Evolutionary conservation across 1,140 invertebrate genomes (phyloP), one percentile per base, ranked within the genome.

Genomic region (Scylla paramamosain): DNA sequence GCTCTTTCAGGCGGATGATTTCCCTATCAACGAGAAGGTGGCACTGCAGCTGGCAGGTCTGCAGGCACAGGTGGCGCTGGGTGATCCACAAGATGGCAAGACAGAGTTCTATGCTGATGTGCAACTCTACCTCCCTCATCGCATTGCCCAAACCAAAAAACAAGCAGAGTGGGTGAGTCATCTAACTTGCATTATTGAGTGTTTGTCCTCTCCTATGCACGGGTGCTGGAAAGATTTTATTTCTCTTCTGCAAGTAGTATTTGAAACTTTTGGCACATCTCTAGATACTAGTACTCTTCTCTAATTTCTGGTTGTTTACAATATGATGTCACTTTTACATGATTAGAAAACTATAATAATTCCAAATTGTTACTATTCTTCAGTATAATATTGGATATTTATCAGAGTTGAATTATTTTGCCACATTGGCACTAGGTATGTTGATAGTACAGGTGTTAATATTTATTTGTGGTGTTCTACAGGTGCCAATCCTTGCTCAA

Each of bases 1-100:
- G 77, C 29, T n/a, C 46, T 97, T 97, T 95, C 96, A 99, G 98
- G 98, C 98, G 97, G 99, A 99, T 97, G 99, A 99, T 96, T 99
- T 99, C 97, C 99, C 99, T 0, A 98, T 99, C 10, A 99, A 98
- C 31, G 99, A 99, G 97, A 99, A 99, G 97, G 98, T 99, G 87
- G 99, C 99, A 3, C 97, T 99, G 1, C 99, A 99, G 97, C 97
- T 99, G 96, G 99, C 99, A 10, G 99, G 99, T 45, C 97, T 99
- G 0, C 99, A 99, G 97, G 98, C 99, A 87, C 99, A 99, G 97
- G 99, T 99, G 32, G 98, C 98, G 31, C 97, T 99, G 32, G 99
- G 99, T 6, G 98, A 99, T 97, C 99, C 98, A 6, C 96, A 97
- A 95, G 98, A 98, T 96, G 97, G 97, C 94, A 97, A 98, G 95